Base-by-base conservation (phyloP, 2,888 invertebrate species). In the Aphodius sticticus region DNA sequence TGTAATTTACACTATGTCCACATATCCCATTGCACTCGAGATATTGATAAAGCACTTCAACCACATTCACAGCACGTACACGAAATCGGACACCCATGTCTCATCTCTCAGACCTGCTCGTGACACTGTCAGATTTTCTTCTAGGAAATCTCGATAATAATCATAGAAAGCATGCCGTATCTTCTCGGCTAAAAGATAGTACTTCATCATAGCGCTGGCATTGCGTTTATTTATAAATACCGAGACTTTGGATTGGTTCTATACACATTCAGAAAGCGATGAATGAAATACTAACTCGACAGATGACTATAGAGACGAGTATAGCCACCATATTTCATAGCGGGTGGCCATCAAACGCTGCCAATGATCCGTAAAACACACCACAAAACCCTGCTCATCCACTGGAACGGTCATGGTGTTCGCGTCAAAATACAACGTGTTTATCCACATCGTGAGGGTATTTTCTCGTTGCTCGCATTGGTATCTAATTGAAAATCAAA, bases 301-400 rank as follows among this genome's bases (percentile, higher is more conserved):
- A 53, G 53, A 53, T 53, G 53, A 53, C 2, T 53, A 53, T 53
- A 53, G 53, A 9, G 7, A 53, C 53, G 53, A 53, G 53, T 53
- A 53, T 12, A 12, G 53, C 53, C 53, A 53, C 53, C 53, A 53
- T 53, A 53, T 53, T 53, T 53, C 53, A 53, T 53, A 53, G 53
- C 53, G 53, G 53, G 53, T 53, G 53, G 53, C 53, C 53, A 53
- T 53, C 53, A 53, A 53, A 53, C 53, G 12, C 12, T 53, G 7
- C 53, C 53, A 53, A 53, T 53, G 53, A 53, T 53, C 53, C 53
- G 53, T 53, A 53, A 53, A 53, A 53, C 53, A 53, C 53, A 53
- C 53, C 53, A 53, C 53, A 53, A 53, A 53, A 53, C 53, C 12
- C 9, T 53, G 53, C 53, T 53, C 53, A 53, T 3, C 53, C 53